A percentile compares a stretch with the other conserved stretches of the same genome.
These are phyloP conservation scores for Plebejus argus DNA, from an alignment of 2,888 invertebrate species.

Conservation along the genomic window DNA sequence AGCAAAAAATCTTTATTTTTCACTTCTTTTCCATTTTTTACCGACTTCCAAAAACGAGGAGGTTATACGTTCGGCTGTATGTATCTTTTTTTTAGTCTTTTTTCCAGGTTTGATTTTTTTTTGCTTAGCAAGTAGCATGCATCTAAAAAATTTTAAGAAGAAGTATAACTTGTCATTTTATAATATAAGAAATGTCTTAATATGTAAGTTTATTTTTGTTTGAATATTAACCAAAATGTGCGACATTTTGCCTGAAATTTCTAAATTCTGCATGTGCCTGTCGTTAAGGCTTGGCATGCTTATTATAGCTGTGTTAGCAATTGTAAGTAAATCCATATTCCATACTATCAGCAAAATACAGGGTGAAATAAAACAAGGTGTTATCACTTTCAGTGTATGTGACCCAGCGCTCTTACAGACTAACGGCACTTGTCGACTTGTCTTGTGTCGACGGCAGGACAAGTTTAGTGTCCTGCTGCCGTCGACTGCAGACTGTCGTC, in stretches of 20 bases:
- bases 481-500: too few species aligned
- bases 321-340: conserved; percentile 56
- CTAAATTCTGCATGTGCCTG: conserved; percentile 45
- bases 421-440: too few species aligned
- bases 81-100: too few species aligned
- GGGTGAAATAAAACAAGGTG: too few species aligned
- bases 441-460: too few species aligned
- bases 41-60: too few species aligned
- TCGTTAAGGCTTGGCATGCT: conserved; percentile 51
- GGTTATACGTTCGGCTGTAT: too few species aligned
- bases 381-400: too few species aligned
- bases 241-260: conserved; percentile 59
- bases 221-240: conserved; percentile 59
- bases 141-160: not conserved
- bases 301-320: conserved; percentile 50
- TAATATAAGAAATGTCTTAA: not conserved
- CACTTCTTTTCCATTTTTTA: too few species aligned
- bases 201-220: not conserved
- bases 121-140: not conserved
- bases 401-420: too few species aligned
- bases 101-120: not conserved
- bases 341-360: not conserved
- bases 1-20: too few species aligned
- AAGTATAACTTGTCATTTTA: not conserved
- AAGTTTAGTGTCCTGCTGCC: too few species aligned